Percentiles rank a stretch among this genome's conserved stretches.
Evolutionary conservation across 2,888 invertebrate species (phyloP).

Genomic region (Phania funesta): DNA sequence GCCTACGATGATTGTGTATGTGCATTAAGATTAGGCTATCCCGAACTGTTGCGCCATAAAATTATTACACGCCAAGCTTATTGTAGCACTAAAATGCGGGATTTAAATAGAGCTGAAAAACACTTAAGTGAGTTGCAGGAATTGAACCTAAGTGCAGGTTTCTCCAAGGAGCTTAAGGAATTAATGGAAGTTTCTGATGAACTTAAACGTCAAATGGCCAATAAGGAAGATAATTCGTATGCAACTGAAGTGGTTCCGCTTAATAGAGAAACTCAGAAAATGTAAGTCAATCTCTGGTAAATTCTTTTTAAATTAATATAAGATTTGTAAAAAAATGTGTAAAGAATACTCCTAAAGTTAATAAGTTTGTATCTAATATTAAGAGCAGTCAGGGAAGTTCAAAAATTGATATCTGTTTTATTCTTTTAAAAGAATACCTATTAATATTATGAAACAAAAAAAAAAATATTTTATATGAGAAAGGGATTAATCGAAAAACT

Average conservation of each 20-base stretch:
- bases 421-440: too few species aligned
- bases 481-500: too few species aligned
- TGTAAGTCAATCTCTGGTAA: slow-evolving; percentile 47
- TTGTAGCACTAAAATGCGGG: slow-evolving; percentile 71
- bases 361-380: too few species aligned
- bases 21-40: slow-evolving; percentile 74
- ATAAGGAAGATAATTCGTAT: not conserved
- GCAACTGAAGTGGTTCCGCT: not conserved
- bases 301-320: not conserved
- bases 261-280: slow-evolving; percentile 48
- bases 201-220: not conserved
- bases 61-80: slow-evolving; percentile 72
- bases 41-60: slow-evolving; percentile 71
- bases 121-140: slow-evolving; percentile 67
- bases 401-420: too few species aligned
- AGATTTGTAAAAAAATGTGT: too few species aligned
- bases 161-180: slow-evolving; percentile 66
- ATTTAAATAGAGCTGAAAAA: slow-evolving; percentile 51
- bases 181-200: slow-evolving; percentile 33
- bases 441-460: too few species aligned
- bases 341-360: too few species aligned
- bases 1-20: slow-evolving; percentile 77
- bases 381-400: too few species aligned
- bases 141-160: slow-evolving; percentile 68
- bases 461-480: too few species aligned